Evolutionary conservation across 2,797 vertebrate species (phyloP), one percentile per base, ranked within the genome.

Genomic region (Hippoglossus hippoglossus): DNA sequence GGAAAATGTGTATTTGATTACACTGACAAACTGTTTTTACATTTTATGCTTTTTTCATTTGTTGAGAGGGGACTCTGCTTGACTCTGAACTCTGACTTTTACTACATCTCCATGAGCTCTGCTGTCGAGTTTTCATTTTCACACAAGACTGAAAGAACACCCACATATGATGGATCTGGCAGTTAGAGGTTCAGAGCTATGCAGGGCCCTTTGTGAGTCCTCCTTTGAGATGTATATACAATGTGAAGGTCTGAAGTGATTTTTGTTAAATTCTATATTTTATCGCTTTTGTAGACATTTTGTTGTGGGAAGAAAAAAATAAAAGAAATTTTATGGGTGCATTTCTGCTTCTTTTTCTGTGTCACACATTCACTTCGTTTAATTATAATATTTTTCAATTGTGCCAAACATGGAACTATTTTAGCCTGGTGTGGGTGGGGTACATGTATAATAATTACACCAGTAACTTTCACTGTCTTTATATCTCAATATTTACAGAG

Each of bases 231-330:
- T 98, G 96, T 98, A 97, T 82, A 98, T 97, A 97, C 90, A 91
- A 94, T 91, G 94, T 94, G 94, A 96, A 96, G 89, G 91, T 95
- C 94, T 95, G 91, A 94, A 95, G 95, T 97, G 94, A 96, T 95
- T 95, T 96, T 97, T 96, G 96, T 98, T 95, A 94, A 95, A 95
- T 92, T 94, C 94, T 94, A 94, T 94, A 95, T 98, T 97, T 97
- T 97, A 97, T 94, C 92, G 95, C 96, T 96, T 99, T 98, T 98
- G 96, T 97, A 98, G 94, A 97, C 74, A 91, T 94, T 96, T 97
- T 96, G 96, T 94, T 97, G 95, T 93, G 95, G 95, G 93, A 94
- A 91, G 90, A 95, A 95, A 95, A 94, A 95, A 94, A 94, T 94
- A 96, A 95, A 97, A 94, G 78, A 94, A 93, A 96, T 95, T 95